Conservation (phyloP, 2,797 vertebrate genomes). For the Apogon talboti region DNA sequence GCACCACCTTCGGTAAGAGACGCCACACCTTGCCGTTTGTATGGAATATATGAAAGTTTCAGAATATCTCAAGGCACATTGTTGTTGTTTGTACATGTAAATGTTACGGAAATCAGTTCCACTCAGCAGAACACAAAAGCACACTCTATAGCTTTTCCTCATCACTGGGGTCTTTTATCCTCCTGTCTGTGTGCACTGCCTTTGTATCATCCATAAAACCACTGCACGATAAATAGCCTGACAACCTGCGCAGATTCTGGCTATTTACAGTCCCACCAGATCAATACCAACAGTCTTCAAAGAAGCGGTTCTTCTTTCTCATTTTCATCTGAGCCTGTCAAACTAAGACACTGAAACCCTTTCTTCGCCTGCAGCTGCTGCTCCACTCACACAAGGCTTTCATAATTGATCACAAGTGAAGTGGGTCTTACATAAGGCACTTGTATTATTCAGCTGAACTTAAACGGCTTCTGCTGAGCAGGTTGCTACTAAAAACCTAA, state of each 20-base stretch:
- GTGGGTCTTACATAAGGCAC: constrained; percentile 73
- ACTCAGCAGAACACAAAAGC: constrained; percentile 50
- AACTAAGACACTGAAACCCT: constrained; percentile 61
- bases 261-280: constrained; percentile 70
- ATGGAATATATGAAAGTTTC: neutral
- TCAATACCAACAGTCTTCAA: constrained; percentile 69
- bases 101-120: constrained; percentile 19
- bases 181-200: constrained; percentile 44
- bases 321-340: constrained; percentile 66
- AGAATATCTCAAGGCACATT: neutral
- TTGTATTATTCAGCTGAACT: constrained; percentile 77
- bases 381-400: constrained; percentile 63
- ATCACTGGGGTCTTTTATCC: constrained; percentile 57
- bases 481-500: constrained; percentile 59
- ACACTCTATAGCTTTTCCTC: constrained; percentile 41
- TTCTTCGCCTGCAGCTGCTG: constrained; percentile 64
- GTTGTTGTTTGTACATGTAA: constrained; percentile 12
- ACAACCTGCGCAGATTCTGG: constrained; percentile 53
- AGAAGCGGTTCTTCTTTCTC: constrained; percentile 57
- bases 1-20: constrained; percentile 95
- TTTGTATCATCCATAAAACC: constrained; percentile 57
- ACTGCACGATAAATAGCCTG: constrained; percentile 52
- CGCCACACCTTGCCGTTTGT: neutral
- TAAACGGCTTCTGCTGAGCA: constrained; percentile 66
- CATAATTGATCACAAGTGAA: constrained; percentile 80